These are phyloP conservation scores for Teleogryllus occipitalis DNA, from an alignment of 1,140 invertebrate species.

Conservation along the genomic window DNA sequence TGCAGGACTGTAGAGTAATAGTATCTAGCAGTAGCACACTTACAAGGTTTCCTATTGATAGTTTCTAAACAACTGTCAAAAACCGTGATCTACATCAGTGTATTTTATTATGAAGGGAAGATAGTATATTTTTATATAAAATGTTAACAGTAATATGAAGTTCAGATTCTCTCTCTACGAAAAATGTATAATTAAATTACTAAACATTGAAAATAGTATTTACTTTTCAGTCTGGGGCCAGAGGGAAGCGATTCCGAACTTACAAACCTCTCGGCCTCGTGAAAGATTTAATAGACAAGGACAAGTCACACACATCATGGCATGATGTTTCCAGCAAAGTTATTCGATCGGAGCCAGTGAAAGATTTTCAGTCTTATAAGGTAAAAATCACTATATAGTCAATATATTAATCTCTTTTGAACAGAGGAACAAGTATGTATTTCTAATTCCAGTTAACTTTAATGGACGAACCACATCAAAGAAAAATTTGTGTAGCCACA, in stretches of 20 bases:
- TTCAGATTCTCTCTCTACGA: no score
- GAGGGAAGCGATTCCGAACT: not conserved
- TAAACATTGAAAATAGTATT: no score
- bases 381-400: not conserved
- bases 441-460: not conserved
- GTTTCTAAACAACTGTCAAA: no score
- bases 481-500: not conserved
- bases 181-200: no score
- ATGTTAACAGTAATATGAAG: no score
- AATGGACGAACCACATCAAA: not conserved
- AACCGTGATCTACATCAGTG: no score
- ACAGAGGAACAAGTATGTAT: not conserved
- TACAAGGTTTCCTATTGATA: no score
- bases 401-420: not conserved
- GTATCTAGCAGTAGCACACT: no score
- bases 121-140: no score
- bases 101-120: no score
- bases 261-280: not conserved
- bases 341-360: not conserved
- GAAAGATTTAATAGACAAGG: not conserved
- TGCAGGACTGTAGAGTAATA: no score
- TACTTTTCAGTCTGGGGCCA: not conserved
- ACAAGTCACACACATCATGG: not conserved
- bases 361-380: not conserved
- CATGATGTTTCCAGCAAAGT: not conserved